Conservation (phyloP, 92 coral and sea anemone genomes). For the Umimayanthus chanpuru region DNA sequence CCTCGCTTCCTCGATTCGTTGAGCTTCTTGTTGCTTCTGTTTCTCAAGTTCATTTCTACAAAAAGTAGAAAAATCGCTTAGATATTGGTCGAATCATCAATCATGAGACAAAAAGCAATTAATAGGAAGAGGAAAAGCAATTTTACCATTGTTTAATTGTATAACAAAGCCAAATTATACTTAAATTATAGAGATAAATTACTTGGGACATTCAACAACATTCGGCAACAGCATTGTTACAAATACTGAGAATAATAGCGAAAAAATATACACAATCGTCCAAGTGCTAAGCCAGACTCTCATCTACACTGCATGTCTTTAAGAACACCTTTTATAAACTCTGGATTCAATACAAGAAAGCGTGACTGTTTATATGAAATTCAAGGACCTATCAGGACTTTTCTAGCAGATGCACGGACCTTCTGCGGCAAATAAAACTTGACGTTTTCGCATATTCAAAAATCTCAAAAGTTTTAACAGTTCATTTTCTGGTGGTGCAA, state of each 20-base stretch:
- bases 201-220: too few species aligned
- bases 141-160: too few species aligned
- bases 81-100: not conserved
- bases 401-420: too few species aligned
- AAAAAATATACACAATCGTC: not conserved
- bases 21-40: conserved; percentile 88
- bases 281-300: not conserved
- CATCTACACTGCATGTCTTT: not conserved
- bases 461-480: too few species aligned
- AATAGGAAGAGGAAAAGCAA: too few species aligned
- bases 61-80: not conserved
- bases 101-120: not conserved
- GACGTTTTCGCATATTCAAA: too few species aligned
- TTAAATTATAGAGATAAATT: too few species aligned
- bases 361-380: not conserved
- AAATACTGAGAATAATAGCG: not conserved
- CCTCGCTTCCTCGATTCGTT: conserved; percentile 91
- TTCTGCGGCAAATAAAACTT: too few species aligned
- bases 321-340: not conserved
- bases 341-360: not conserved
- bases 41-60: conserved; percentile 87
- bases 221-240: not conserved
- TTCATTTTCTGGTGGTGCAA: too few species aligned
- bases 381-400: too few species aligned
- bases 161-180: too few species aligned